Conservation (phyloP, 2,888 invertebrate genomes). For the Carpatolechia fugitivella region DNA sequence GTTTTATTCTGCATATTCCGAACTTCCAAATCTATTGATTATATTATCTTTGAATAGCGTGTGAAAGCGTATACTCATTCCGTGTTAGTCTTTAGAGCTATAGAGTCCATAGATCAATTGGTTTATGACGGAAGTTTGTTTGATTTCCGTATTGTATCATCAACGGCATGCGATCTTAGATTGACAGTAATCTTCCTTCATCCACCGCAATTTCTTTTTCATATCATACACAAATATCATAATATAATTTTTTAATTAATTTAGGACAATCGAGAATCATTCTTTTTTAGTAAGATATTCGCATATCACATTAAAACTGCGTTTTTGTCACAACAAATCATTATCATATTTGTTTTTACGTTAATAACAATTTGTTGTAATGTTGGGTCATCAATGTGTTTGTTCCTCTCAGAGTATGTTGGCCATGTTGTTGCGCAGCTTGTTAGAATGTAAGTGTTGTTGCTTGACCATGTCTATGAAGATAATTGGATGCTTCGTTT, state of each 20-base stretch:
- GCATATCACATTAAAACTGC: background rate
- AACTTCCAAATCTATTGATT: background rate
- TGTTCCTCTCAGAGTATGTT: conserved; percentile 13
- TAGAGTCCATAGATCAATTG: background rate
- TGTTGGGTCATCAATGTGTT: conserved; percentile 15
- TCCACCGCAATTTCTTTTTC: too few relatives aligned
- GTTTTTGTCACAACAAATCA: background rate
- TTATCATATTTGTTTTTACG: background rate
- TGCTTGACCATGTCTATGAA: conserved; percentile 15
- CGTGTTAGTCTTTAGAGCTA: background rate
- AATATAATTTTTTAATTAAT: too few relatives aligned
- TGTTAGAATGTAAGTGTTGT: conserved; percentile 18
- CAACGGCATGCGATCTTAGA: background rate
- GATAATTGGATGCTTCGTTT: conserved; percentile 20
- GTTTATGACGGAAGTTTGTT: too few relatives aligned
- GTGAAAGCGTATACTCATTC: background rate
- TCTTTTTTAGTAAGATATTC: background rate
- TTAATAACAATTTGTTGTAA: background rate
- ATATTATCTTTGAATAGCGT: too few relatives aligned
- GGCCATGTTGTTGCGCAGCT: conserved; percentile 24
- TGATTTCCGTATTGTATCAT: background rate
- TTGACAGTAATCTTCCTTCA: too few relatives aligned
- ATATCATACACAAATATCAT: too few relatives aligned
- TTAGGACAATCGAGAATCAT: too few relatives aligned
- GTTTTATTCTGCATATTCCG: too few relatives aligned